Percentiles rank a stretch among this genome's conserved stretches.
These are phyloP conservation scores for Colletes latitarsis DNA, from an alignment of 1,140 invertebrate species.

Conservation along the genomic window DNA sequence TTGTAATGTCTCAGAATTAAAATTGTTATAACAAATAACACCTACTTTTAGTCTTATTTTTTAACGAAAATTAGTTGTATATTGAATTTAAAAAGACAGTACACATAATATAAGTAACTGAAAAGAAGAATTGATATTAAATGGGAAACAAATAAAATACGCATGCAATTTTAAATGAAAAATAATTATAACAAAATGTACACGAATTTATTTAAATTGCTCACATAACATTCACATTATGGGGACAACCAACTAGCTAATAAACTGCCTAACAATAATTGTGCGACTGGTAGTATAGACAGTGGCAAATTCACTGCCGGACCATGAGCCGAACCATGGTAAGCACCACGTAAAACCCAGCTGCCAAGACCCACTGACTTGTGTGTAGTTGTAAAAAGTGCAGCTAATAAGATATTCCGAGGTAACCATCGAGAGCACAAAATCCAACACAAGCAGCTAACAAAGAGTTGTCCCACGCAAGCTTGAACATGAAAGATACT, in stretches of 20 bases:
- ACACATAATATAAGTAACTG: background rate
- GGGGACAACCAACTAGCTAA: slow-evolving; percentile 74
- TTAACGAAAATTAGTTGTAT: background rate
- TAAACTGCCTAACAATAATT: slow-evolving; percentile 76
- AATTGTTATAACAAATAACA: background rate
- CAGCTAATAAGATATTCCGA: slow-evolving; percentile 70
- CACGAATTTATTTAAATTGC: slow-evolving; percentile 2
- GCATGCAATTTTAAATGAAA: background rate
- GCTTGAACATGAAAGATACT: slow-evolving; percentile 59
- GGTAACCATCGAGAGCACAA: slow-evolving; percentile 75
- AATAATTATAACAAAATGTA: background rate
- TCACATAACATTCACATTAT: slow-evolving; percentile 20
- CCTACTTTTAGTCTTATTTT: background rate
- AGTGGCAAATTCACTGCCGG: slow-evolving; percentile 76
- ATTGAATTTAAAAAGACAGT: background rate
- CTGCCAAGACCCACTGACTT: slow-evolving; percentile 77
- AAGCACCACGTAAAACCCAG: slow-evolving; percentile 76
- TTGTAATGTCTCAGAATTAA: background rate
- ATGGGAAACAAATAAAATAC: background rate
- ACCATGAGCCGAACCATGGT: slow-evolving; percentile 72
- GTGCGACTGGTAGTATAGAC: slow-evolving; percentile 74
- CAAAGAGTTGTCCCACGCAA: slow-evolving; percentile 73
- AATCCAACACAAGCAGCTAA: slow-evolving; percentile 76
- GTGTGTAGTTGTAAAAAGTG: slow-evolving; percentile 77
- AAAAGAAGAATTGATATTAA: background rate